Evolutionary conservation across 2,113 vertebrate species (phyloP).

Genomic region (Rhinopomastus cyanomelas): DNA sequence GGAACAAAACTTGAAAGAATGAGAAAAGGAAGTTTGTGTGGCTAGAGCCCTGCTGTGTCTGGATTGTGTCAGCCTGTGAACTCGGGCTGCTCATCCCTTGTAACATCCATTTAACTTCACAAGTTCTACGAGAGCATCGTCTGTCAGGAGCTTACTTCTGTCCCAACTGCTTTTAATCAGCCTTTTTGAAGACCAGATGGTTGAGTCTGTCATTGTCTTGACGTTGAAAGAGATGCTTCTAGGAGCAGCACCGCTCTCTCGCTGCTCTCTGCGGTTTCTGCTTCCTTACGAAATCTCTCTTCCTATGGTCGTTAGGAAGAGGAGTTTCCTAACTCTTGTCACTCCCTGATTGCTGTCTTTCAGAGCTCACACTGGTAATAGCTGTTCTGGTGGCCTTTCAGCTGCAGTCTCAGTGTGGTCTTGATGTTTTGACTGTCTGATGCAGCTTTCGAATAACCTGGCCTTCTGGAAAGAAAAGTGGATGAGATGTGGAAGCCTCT

Average conservation of each 20-base stretch:
- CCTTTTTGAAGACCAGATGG: conserved; percentile 2
- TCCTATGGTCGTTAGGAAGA: background rate
- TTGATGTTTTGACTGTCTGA: background rate
- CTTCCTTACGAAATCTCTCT: background rate
- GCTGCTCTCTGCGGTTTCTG: background rate
- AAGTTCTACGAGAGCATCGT: background rate
- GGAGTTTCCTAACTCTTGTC: background rate
- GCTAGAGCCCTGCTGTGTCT: background rate
- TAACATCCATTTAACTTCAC: background rate
- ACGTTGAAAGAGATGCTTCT: background rate
- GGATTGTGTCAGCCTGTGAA: background rate
- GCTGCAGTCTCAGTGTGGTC: background rate
- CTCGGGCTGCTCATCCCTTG: background rate
- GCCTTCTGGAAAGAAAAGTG: background rate
- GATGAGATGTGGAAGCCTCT: background rate
- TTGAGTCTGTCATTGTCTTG: background rate
- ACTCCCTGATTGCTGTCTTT: background rate
- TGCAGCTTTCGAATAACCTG: background rate
- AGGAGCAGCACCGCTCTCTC: background rate
- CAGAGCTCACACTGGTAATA: background rate
- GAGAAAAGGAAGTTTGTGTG: background rate
- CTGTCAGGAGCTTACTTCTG: background rate
- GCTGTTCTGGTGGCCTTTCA: background rate
- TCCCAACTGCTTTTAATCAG: background rate
- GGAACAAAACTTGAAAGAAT: background rate